Percentiles rank a stretch among this genome's conserved stretches.
These are phyloP conservation scores for Cantharis flavilabris DNA, from an alignment of 2,888 invertebrate species.

Conservation along the genomic window DNA sequence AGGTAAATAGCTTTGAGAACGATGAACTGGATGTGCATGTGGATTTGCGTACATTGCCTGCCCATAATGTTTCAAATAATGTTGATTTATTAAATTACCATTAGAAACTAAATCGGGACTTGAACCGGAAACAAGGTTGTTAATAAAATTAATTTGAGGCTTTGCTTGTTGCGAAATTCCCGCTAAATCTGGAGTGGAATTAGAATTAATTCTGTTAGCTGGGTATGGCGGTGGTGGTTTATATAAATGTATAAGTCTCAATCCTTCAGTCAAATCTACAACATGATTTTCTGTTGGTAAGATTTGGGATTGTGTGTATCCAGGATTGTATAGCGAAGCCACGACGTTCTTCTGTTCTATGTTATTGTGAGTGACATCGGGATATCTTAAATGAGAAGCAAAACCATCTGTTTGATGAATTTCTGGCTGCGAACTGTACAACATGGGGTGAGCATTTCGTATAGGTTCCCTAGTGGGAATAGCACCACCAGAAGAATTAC, in stretches of 20 bases:
- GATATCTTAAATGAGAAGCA: slow-evolving; percentile 59
- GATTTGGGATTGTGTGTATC: slow-evolving; percentile 44
- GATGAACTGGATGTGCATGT: slow-evolving; percentile 49
- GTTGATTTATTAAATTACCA: slow-evolving; percentile 63
- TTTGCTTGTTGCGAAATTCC: slow-evolving; percentile 64
- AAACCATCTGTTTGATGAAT: slow-evolving; percentile 63
- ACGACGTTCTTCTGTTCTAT: slow-evolving; percentile 47
- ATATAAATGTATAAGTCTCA: slow-evolving; percentile 69
- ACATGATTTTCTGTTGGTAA: slow-evolving; percentile 40
- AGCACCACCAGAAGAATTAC: slow-evolving; percentile 61
- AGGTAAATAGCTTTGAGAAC: slow-evolving; percentile 53
- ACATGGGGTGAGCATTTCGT: slow-evolving; percentile 49
- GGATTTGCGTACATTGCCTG: slow-evolving; percentile 42
- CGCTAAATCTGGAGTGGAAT: slow-evolving; percentile 84
- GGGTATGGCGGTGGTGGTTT: slow-evolving; percentile 89
- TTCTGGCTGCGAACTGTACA: slow-evolving; percentile 76
- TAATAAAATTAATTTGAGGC: slow-evolving; percentile 48
- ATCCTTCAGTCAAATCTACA: slow-evolving; percentile 56
- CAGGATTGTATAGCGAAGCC: slow-evolving; percentile 34
- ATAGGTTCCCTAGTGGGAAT: slow-evolving; percentile 43
- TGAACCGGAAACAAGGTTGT: slow-evolving; percentile 70
- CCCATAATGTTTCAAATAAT: slow-evolving; percentile 44
- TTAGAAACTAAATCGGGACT: slow-evolving; percentile 80
- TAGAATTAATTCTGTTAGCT: slow-evolving; percentile 74
- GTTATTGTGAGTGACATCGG: slow-evolving; percentile 67